Percentiles rank a stretch among this genome's conserved stretches.
Evolutionary conservation across 1,140 invertebrate genomes (phyloP).

Genomic region (Zaprionus capensis): DNA sequence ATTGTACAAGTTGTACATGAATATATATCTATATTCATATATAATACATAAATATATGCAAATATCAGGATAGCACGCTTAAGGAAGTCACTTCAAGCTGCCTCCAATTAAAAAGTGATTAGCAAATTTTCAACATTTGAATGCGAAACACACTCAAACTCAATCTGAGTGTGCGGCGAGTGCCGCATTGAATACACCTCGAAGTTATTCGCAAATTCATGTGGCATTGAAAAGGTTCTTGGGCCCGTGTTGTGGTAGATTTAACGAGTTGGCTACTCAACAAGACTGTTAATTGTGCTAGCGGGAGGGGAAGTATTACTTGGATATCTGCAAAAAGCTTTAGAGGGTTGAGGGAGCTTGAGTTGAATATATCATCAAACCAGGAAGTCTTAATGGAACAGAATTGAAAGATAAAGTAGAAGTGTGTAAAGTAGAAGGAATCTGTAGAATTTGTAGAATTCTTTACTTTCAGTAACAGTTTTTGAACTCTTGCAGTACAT

Average conservation of each 20-base stretch:
- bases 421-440: too few relatives aligned
- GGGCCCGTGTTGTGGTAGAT: neutral
- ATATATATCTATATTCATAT: neutral
- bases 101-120: slow-evolving; percentile 45
- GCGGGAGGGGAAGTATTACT: neutral
- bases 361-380: neutral
- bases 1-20: neutral
- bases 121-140: slow-evolving; percentile 36
- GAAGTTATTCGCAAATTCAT: slow-evolving; percentile 18
- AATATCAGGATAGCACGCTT: neutral
- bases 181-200: slow-evolving; percentile 13
- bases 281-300: neutral
- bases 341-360: neutral
- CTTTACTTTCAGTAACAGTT: too few relatives aligned
- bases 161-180: slow-evolving; percentile 11
- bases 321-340: neutral
- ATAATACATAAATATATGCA: neutral
- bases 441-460: too few relatives aligned
- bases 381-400: neutral
- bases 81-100: slow-evolving; percentile 34
- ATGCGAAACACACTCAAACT: slow-evolving; percentile 18
- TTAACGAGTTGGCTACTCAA: neutral
- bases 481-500: too few relatives aligned
- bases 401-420: too few relatives aligned
- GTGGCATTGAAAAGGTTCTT: slow-evolving; percentile 1